Percentiles rank a stretch among this genome's conserved stretches.
phyloP scores from a whole-genome alignment of 2,113 vertebrate genomes.

The Ovibos moschatus region DNA sequence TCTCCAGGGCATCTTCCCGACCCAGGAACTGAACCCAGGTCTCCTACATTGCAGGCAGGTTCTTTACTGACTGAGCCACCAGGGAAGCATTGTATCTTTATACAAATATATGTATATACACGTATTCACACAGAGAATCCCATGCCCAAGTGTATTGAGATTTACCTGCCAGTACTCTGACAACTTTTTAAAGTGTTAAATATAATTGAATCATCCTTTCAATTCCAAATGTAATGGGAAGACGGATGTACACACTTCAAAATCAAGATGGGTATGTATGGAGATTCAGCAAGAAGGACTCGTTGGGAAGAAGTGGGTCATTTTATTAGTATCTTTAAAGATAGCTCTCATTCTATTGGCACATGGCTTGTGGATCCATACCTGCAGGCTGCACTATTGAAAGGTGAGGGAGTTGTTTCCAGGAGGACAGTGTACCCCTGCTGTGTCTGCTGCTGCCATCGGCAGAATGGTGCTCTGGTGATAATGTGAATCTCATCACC shows the following conservation, averaged over 20 bases:
- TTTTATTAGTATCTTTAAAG: conserved; percentile 44
- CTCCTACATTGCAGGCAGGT: neutral
- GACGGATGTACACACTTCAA: conserved; percentile 40
- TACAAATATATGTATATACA: neutral
- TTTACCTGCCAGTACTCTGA: neutral
- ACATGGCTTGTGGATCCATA: conserved; percentile 31
- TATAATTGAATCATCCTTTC: conserved; percentile 40
- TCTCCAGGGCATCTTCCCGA: neutral
- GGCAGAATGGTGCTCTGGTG: conserved; percentile 56
- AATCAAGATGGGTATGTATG: conserved; percentile 25
- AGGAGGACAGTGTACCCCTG: neutral
- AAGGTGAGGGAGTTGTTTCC: conserved; percentile 53
- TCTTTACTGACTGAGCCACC: neutral
- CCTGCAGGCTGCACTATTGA: conserved; percentile 60
- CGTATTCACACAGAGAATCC: neutral
- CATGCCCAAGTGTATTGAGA: neutral
- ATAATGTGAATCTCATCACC: conserved; percentile 71
- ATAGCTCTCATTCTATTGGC: neutral
- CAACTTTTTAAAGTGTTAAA: conserved; percentile 45
- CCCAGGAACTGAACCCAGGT: neutral
- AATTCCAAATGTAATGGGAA: conserved; percentile 47
- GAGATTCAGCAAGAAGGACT: neutral
- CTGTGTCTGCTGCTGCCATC: conserved; percentile 60
- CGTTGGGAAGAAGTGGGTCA: neutral
- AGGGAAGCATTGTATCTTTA: neutral